Evolutionary conservation across 2,797 vertebrate genomes (phyloP).

Genomic region (Parambassis ranga): DNA sequence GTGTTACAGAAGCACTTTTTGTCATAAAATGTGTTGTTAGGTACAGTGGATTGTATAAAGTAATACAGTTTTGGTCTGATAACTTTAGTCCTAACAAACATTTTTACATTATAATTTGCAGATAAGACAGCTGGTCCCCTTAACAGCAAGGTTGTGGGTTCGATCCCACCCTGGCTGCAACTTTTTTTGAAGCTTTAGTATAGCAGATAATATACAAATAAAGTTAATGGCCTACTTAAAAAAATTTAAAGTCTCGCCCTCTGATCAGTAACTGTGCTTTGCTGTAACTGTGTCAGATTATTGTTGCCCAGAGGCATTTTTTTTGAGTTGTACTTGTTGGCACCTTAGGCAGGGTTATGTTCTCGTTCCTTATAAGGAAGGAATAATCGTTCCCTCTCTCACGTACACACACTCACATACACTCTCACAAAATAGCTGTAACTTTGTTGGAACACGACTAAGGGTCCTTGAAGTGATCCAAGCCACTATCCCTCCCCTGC

Average conservation of each 20-base stretch:
- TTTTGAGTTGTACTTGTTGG: constrained; percentile 39
- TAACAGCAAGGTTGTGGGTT: too few relatives aligned
- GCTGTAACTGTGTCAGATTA: constrained; percentile 17
- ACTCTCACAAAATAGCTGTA: background rate
- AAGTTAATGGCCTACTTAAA: too few relatives aligned
- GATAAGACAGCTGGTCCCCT: too few relatives aligned
- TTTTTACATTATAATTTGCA: too few relatives aligned
- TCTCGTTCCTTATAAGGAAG: constrained; percentile 29
- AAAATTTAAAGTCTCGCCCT: background rate
- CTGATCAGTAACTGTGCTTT: constrained; percentile 20
- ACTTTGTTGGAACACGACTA: constrained; percentile 43
- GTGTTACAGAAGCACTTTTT: background rate
- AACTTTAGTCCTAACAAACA: background rate
- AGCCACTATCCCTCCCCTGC: constrained; percentile 5
- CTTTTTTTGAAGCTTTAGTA: background rate
- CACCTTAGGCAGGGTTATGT: constrained; percentile 17
- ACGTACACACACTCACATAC: background rate
- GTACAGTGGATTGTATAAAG: background rate
- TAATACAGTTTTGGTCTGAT: background rate
- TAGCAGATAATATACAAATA: too few relatives aligned
- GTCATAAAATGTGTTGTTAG: background rate
- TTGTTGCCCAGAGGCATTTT: constrained; percentile 34
- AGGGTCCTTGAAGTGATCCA: constrained; percentile 9
- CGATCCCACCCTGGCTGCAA: background rate
- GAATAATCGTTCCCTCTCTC: background rate